Evolutionary conservation across 2,888 invertebrate genomes (phyloP).

Genomic region (Lepidocyrtinus sp.): DNA sequence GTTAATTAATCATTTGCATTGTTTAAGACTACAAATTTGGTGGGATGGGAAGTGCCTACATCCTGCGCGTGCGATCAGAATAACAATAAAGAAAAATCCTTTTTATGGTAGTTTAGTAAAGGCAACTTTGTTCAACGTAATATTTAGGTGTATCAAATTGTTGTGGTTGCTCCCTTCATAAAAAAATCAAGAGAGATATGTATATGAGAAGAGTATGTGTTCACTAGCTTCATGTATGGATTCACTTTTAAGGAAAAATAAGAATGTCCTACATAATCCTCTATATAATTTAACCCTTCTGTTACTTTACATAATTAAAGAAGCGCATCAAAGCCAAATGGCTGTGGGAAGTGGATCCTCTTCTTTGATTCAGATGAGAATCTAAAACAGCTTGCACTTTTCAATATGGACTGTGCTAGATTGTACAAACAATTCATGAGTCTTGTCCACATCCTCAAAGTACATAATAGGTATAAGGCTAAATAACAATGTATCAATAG

Average conservation of each 20-base stretch:
- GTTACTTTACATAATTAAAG: conserved; percentile 16
- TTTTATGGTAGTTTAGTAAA: background rate
- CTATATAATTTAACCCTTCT: conserved; percentile 16
- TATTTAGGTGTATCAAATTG: background rate
- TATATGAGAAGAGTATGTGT: background rate
- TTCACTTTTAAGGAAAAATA: background rate
- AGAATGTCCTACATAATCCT: conserved; percentile 25
- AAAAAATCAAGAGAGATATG: too few species aligned
- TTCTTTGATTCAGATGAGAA: background rate
- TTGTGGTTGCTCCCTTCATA: too few species aligned
- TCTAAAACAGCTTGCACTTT: conserved; percentile 27
- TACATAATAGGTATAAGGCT: background rate
- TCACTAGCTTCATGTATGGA: background rate
- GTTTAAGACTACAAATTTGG: background rate
- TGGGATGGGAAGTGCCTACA: too few species aligned
- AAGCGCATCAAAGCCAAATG: background rate
- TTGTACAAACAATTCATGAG: conserved; percentile 3
- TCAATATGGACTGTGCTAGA: background rate
- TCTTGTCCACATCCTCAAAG: too few species aligned
- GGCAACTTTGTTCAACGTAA: background rate
- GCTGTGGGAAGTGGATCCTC: conserved; percentile 20
- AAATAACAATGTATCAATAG: background rate
- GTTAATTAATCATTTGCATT: background rate
- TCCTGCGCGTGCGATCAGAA: background rate
- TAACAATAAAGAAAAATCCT: background rate